Conservation (phyloP, 2,113 vertebrate species). For the Chrysochloris asiatica region DNA sequence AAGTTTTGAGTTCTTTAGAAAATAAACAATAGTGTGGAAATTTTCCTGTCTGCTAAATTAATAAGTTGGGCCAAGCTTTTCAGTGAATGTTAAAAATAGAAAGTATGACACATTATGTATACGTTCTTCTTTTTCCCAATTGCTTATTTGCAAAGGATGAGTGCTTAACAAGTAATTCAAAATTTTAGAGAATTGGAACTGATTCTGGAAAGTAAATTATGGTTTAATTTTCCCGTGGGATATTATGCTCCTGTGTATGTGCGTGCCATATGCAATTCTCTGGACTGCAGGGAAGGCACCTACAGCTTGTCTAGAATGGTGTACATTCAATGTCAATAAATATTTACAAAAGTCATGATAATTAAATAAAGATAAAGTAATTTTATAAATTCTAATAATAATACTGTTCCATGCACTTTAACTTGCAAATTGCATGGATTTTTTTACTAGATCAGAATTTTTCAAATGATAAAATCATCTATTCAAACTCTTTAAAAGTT, state of each 20-base stretch:
- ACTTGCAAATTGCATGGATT: not conserved
- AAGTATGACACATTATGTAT: constrained; percentile 44
- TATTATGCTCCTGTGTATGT: not conserved
- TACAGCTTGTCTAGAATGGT: not conserved
- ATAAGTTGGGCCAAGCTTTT: constrained; percentile 57
- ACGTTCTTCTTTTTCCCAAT: constrained; percentile 43
- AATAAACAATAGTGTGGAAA: constrained; percentile 59
- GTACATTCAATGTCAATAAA: not conserved
- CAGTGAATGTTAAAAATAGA: constrained; percentile 64
- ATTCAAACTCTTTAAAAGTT: constrained; percentile 19
- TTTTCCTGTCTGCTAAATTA: constrained; percentile 64
- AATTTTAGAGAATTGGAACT: constrained; percentile 43
- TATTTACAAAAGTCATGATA: not conserved
- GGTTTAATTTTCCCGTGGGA: not conserved
- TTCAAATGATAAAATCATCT: constrained; percentile 37
- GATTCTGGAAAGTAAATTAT: constrained; percentile 40
- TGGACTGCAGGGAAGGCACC: not conserved
- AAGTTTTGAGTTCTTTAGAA: constrained; percentile 51
- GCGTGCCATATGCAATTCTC: not conserved
- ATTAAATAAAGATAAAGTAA: not conserved
- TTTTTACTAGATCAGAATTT: constrained; percentile 33
- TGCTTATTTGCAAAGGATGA: constrained; percentile 51
- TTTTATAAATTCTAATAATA: constrained; percentile 48
- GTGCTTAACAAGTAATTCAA: constrained; percentile 40
- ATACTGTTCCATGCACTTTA: not conserved